Percentiles rank a stretch among this genome's conserved stretches.
These are phyloP conservation scores for Jaculus jaculus DNA, from an alignment of 2,113 vertebrate genomes.

Conservation along the genomic window DNA sequence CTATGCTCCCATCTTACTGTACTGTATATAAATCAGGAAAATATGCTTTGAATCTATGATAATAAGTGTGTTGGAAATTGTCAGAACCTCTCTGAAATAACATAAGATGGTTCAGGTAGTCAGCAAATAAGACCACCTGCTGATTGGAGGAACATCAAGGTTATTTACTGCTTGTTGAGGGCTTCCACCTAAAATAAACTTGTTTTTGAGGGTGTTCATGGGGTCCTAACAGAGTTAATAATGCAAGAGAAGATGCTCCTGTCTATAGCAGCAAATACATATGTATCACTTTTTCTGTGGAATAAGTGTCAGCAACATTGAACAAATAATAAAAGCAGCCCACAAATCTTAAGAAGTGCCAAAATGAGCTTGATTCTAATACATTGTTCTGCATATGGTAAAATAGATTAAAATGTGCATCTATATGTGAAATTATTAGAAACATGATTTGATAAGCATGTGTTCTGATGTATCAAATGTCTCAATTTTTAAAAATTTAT, in stretches of 20 bases:
- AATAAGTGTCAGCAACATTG: neutral
- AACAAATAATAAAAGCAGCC: neutral
- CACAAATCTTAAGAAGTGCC: neutral
- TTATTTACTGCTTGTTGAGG: conserved; percentile 81
- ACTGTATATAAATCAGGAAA: conserved; percentile 39
- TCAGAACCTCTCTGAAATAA: conserved; percentile 70
- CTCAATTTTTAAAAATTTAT: neutral
- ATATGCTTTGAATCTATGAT: conserved; percentile 27
- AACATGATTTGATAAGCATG: neutral
- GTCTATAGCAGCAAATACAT: conserved; percentile 69
- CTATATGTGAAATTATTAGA: neutral
- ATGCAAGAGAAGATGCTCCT: conserved; percentile 54
- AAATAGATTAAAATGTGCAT: neutral
- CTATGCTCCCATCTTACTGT: conserved; percentile 63
- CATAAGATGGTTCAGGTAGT: conserved; percentile 80
- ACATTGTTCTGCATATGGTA: neutral
- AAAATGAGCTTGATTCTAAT: neutral
- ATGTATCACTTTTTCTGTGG: conserved; percentile 45
- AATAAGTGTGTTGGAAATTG: conserved; percentile 79
- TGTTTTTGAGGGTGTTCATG: conserved; percentile 64
- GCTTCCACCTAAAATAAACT: conserved; percentile 78
- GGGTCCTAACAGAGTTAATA: conserved; percentile 64
- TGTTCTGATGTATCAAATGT: neutral
- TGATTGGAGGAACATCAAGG: conserved; percentile 80
- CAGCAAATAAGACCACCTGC: conserved; percentile 80